These are phyloP conservation scores for Leistus spinibarbis DNA, from an alignment of 2,888 invertebrate species.

Conservation along the genomic window DNA sequence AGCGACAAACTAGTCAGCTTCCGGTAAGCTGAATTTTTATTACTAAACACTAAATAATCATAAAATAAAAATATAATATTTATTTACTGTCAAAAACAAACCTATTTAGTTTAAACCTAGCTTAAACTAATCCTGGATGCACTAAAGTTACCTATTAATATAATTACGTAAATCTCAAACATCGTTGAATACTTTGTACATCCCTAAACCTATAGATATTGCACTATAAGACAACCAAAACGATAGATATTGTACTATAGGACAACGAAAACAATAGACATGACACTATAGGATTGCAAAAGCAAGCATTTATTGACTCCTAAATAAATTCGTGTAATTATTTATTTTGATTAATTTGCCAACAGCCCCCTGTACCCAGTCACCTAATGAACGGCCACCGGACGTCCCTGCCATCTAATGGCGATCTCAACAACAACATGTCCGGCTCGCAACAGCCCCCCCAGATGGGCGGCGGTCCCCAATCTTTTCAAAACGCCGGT, in stretches of 20 bases:
- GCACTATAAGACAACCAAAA: too few relatives aligned
- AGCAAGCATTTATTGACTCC: not conserved
- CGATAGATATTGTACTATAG: too few relatives aligned
- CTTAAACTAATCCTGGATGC: not conserved
- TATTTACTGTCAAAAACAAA: not conserved
- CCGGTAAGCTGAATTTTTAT: slow-evolving; percentile 58
- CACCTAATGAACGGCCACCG: slow-evolving; percentile 63
- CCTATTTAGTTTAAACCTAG: slow-evolving; percentile 2
- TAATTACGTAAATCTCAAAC: too few relatives aligned
- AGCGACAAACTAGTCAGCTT: slow-evolving; percentile 71
- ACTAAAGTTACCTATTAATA: too few relatives aligned
- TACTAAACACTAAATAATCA: not conserved
- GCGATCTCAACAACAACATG: slow-evolving; percentile 75
- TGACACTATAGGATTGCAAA: not conserved
- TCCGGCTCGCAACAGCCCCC: slow-evolving; percentile 57
- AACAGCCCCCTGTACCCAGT: slow-evolving; percentile 53
- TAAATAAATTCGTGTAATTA: not conserved
- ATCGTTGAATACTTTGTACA: too few relatives aligned
- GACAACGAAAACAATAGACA: too few relatives aligned
- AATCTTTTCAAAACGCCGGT: slow-evolving; percentile 61
- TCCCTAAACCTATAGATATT: too few relatives aligned
- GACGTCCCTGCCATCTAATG: slow-evolving; percentile 56
- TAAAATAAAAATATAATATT: not conserved
- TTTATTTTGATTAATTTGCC: not conserved
- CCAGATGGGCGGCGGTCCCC: slow-evolving; percentile 54